Conservation (phyloP, 2,888 invertebrate species). For the Mactromeris polynyma region DNA sequence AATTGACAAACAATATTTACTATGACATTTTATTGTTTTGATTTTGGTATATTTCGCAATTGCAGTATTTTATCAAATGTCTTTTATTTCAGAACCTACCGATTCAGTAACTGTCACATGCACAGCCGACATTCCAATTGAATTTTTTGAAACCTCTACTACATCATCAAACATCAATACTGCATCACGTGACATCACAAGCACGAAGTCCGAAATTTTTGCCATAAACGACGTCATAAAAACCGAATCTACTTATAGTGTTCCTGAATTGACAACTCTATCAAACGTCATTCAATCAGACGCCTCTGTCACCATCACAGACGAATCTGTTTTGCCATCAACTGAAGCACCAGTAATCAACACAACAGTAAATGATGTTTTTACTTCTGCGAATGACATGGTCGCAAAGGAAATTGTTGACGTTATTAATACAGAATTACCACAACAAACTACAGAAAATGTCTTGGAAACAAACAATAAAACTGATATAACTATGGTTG, state of each 20-base stretch:
- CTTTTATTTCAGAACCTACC: conserved; percentile 23
- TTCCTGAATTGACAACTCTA: background rate
- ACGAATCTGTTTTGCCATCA: background rate
- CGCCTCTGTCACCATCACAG: background rate
- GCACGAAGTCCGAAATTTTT: background rate
- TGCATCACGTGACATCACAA: background rate
- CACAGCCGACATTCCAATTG: conserved; percentile 12
- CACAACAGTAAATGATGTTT: background rate
- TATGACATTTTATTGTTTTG: background rate
- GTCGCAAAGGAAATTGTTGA: background rate
- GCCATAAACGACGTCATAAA: background rate
- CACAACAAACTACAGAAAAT: background rate
- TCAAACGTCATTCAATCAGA: background rate
- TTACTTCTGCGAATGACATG: background rate
- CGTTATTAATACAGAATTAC: background rate
- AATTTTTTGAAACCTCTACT: background rate
- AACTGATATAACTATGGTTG: background rate
- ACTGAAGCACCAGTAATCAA: background rate
- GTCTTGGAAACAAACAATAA: background rate
- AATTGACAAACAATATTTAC: background rate
- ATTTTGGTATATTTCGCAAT: background rate
- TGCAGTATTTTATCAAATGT: background rate
- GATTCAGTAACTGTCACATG: conserved; percentile 51
- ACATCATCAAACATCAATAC: background rate
- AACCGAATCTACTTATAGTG: background rate